Conservation (phyloP, 37 sponge, comb jelly and placozoan species). For the Diacarnus erythraeanus region DNA sequence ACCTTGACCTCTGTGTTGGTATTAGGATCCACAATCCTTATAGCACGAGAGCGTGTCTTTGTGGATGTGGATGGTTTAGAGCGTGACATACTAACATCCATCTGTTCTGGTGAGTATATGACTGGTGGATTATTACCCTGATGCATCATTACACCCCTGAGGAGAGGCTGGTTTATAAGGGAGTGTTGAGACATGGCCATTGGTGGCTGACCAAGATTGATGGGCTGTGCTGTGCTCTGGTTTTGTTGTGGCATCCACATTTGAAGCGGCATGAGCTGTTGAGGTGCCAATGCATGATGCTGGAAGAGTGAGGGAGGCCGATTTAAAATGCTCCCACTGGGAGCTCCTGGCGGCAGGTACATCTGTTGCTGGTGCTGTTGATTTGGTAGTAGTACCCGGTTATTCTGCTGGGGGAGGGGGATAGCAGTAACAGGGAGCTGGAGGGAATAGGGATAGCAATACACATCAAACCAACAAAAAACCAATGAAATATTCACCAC, state of each 20-base stretch:
- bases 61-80: neutral
- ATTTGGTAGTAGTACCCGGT: no score
- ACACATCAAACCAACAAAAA: no score
- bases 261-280: neutral
- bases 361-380: neutral
- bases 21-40: conserved; percentile 58
- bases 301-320: neutral
- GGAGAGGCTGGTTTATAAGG: neutral
- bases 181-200: neutral
- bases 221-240: neutral
- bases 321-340: no score
- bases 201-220: neutral
- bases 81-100: neutral
- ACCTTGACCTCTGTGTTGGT: conserved; percentile 51
- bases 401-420: no score
- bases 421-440: no score
- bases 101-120: neutral
- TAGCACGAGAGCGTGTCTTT: conserved; percentile 25
- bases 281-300: neutral
- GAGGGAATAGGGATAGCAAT: no score
- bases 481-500: no score
- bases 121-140: conserved; percentile 3
- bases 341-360: no score
- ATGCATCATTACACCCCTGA: neutral
- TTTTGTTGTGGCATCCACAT: neutral